Evolutionary conservation across 2,888 invertebrate genomes (phyloP).

Genomic region (Leptopilina syphax): DNA sequence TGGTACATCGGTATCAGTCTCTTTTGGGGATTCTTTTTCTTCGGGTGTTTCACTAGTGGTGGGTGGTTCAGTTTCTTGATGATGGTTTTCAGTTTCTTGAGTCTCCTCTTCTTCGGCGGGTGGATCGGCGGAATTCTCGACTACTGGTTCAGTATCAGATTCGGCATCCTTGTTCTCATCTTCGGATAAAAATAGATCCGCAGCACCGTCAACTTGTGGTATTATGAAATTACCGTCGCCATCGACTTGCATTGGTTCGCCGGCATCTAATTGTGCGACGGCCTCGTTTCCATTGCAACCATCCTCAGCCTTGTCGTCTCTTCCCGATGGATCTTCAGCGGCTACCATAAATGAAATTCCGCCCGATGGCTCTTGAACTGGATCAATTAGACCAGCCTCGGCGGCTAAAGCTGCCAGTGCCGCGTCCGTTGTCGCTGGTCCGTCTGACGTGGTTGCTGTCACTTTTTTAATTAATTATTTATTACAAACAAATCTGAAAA

Average conservation of each 20-base stretch:
- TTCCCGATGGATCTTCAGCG: slow-evolving; percentile 64
- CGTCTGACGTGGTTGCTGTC: slow-evolving; percentile 78
- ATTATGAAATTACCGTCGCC: slow-evolving; percentile 74
- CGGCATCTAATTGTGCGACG: slow-evolving; percentile 67
- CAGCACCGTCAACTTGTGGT: slow-evolving; percentile 73
- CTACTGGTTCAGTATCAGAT: slow-evolving; percentile 45
- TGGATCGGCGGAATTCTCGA: slow-evolving; percentile 46
- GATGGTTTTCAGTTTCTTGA: slow-evolving; percentile 60
- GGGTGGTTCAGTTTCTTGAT: slow-evolving; percentile 56
- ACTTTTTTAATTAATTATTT: too few species aligned
- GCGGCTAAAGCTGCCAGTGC: slow-evolving; percentile 82
- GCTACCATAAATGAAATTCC: slow-evolving; percentile 73
- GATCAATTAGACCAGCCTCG: slow-evolving; percentile 81
- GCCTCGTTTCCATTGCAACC: slow-evolving; percentile 74
- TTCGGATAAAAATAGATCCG: slow-evolving; percentile 68
- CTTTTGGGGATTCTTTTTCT: slow-evolving; percentile 56
- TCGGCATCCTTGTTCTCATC: slow-evolving; percentile 60
- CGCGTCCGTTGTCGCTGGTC: slow-evolving; percentile 81
- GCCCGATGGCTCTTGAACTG: slow-evolving; percentile 74
- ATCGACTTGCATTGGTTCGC: slow-evolving; percentile 74
- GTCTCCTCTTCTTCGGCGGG: slow-evolving; percentile 55
- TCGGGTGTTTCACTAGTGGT: slow-evolving; percentile 57
- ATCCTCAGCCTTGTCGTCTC: slow-evolving; percentile 71
- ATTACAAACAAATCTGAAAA: slow-evolving; percentile 1
- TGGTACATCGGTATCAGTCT: slow-evolving; percentile 62